Conservation (phyloP, 2,797 vertebrate species). For the Hylomyscus alleni region DNA sequence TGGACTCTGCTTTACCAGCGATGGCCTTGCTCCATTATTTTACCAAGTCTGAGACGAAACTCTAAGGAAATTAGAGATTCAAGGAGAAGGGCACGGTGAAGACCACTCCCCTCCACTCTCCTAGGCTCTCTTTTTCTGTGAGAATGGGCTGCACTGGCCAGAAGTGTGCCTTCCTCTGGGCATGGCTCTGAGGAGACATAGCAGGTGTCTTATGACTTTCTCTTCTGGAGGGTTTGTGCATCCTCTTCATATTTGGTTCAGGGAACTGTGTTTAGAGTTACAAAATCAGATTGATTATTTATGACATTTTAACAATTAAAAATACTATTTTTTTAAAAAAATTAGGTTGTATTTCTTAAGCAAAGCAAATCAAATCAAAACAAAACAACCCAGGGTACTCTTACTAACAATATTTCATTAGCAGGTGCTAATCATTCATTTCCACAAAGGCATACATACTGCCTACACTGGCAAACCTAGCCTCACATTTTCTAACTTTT, state of each 20-base stretch:
- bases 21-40: not conserved
- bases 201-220: not conserved
- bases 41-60: rapidly evolving
- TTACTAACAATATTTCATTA: not conserved
- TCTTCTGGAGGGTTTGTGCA: not conserved
- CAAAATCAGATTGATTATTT: not conserved
- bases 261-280: not conserved
- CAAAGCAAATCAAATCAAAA: not conserved
- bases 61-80: not conserved
- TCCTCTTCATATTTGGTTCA: not conserved
- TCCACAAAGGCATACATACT: not conserved
- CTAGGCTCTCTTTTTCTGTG: not conserved
- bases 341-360: not conserved
- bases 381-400: not conserved
- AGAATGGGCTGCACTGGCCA: too few relatives aligned
- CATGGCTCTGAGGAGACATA: too few relatives aligned
- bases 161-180: not conserved
- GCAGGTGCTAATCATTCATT: not conserved
- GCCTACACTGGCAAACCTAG: not conserved
- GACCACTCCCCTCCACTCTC: rapidly evolving
- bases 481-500: not conserved
- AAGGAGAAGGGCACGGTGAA: not conserved
- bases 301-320: not conserved
- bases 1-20: not conserved
- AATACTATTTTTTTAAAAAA: not conserved